Base-by-base conservation (phyloP, 2,113 vertebrate genomes). In the Machaerirhynchus nigripectus region DNA sequence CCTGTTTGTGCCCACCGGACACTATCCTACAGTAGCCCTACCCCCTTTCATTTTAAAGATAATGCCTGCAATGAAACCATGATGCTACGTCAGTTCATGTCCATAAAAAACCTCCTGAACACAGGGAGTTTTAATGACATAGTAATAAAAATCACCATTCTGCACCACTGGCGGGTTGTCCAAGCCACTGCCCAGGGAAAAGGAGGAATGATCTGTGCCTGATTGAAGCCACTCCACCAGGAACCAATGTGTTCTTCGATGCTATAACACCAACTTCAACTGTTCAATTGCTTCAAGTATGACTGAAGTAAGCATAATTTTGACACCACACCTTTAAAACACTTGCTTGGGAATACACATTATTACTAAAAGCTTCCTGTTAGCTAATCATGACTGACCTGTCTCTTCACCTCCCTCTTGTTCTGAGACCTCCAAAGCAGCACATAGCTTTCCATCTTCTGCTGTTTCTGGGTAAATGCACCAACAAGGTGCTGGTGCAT, bases 71-170 rank as follows among this genome's bases (percentile, higher is more conserved):
- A 75, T 0, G 8, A 95, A 74, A 83, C 40, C 16, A 17, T 15
- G 26, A 64, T 81, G 79, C 26, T 87, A 5, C 49, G 69, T 42
- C 47, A 63, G 42, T 22, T 93, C n/a, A 8, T 59, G 27, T 67
- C 76, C 67, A 61, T 35, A 27, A 86, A 83, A 74, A 75, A 53
- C 27, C 27, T 83, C 76, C 61, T 61, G 56, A 93, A 83, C 76
- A 44, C 6, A 6, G 47, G 42, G 56, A 75, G 46, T 56, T 44
- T 69, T 47, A 69, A 56, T 50, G 70, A 55, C 0, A 0, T 5
- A 22, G 40, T 40, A 30, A 40, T 64, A 50, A n/a, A 3, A 5
- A 30, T 9, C 4, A 11, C 49, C 1, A 0, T 42, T 76, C 63
- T 55, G 55, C 40, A 50, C 50, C 10, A 3, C 9, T 28, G 33